Evolutionary conservation across 2,888 invertebrate species (phyloP).

Genomic region (Nebria brevicollis): DNA sequence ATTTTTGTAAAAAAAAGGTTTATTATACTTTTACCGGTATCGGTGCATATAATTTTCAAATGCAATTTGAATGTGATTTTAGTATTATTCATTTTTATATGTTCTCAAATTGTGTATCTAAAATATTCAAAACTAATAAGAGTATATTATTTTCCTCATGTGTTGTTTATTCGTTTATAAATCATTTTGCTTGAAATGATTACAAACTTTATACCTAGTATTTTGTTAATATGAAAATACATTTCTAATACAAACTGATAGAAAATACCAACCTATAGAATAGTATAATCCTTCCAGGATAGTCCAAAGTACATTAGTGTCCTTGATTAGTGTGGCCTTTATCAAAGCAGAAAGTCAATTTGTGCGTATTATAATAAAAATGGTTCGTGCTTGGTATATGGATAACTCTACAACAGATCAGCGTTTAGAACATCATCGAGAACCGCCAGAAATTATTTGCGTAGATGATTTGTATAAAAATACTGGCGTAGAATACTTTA

Average conservation of each 20-base stretch:
- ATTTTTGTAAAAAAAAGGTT: not conserved
- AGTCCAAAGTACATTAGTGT: not conserved
- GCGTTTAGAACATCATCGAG: slow-evolving; percentile 81
- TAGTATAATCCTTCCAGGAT: not conserved
- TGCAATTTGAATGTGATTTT: not conserved
- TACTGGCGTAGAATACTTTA: slow-evolving; percentile 90
- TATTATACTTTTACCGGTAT: no score
- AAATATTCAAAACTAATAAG: not conserved
- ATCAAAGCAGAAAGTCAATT: not conserved
- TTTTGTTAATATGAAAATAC: no score
- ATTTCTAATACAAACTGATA: not conserved
- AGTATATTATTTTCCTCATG: not conserved
- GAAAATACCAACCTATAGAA: not conserved
- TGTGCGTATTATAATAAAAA: slow-evolving; percentile 60
- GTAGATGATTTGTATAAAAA: slow-evolving; percentile 73
- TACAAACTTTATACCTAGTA: no score
- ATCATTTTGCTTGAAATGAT: no score
- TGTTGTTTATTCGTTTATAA: no score
- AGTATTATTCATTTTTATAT: not conserved
- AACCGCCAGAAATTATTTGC: slow-evolving; percentile 78
- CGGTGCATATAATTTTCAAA: not conserved
- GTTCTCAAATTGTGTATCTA: not conserved
- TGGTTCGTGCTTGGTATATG: slow-evolving; percentile 93
- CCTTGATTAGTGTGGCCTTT: not conserved
- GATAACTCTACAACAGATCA: slow-evolving; percentile 70